Evolutionary conservation across 1,140 invertebrate species (phyloP).

Genomic region (Drosophila asahinai): DNA sequence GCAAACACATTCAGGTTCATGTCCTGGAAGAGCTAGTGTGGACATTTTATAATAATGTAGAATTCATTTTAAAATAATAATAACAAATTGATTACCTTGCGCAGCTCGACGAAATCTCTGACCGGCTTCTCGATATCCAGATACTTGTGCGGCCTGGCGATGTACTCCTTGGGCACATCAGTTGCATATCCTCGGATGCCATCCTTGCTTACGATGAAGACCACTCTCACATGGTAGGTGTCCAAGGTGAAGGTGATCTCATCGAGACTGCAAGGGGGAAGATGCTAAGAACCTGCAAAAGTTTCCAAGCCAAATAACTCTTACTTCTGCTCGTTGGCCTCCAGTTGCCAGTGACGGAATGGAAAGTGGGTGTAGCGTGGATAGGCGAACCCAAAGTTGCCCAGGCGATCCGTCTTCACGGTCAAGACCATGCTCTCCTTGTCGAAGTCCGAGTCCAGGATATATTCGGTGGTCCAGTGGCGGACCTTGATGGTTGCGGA

Average conservation of each 20-base stretch:
- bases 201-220: slow-evolving; percentile 44
- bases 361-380: slow-evolving; percentile 72
- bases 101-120: slow-evolving; percentile 62
- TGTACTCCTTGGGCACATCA: slow-evolving; percentile 51
- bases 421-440: slow-evolving; percentile 28
- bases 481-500: slow-evolving; percentile 10
- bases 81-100: slow-evolving; percentile 39
- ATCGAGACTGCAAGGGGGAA: slow-evolving; percentile 24
- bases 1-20: slow-evolving; percentile 76
- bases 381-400: slow-evolving; percentile 70
- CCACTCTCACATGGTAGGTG: slow-evolving; percentile 58
- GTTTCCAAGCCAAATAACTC: not conserved
- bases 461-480: slow-evolving; percentile 73
- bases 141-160: slow-evolving; percentile 51
- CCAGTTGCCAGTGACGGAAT: slow-evolving; percentile 63
- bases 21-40: slow-evolving; percentile 56
- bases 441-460: slow-evolving; percentile 46
- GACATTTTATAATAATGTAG: not conserved
- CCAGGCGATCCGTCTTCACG: slow-evolving; percentile 72
- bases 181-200: slow-evolving; percentile 71
- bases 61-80: no score
- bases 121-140: slow-evolving; percentile 63
- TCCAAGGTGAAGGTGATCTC: slow-evolving; percentile 78
- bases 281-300: no score
- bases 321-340: slow-evolving; percentile 61